These are phyloP conservation scores for Drosophila simulans DNA, from an alignment of 1,140 invertebrate genomes.

Conservation along the genomic window DNA sequence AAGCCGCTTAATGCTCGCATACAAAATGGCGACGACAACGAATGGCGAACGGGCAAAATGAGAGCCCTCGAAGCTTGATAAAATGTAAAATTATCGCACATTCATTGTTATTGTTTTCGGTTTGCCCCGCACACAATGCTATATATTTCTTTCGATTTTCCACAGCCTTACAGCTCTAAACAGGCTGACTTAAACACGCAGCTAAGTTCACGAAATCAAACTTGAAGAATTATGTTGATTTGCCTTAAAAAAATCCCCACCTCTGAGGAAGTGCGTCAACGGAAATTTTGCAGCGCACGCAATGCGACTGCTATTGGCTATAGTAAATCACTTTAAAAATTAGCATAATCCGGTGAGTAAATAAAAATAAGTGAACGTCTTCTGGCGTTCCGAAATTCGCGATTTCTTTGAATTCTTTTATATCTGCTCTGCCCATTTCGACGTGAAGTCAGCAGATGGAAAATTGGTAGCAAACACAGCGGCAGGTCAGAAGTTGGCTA, in stretches of 20 bases:
- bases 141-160: slow-evolving; percentile 16
- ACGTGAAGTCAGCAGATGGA: slow-evolving; percentile 30
- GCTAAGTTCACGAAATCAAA: slow-evolving; percentile 78
- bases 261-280: slow-evolving; percentile 67
- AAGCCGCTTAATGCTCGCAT: slow-evolving; percentile 80
- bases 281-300: slow-evolving; percentile 70
- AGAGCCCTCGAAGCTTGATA: slow-evolving; percentile 72
- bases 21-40: slow-evolving; percentile 79
- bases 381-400: slow-evolving; percentile 50
- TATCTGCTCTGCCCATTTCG: slow-evolving; percentile 9
- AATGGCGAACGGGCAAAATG: slow-evolving; percentile 35
- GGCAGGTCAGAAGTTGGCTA: slow-evolving; percentile 7
- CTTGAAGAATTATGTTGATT: slow-evolving; percentile 80
- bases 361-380: slow-evolving; percentile 80
- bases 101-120: slow-evolving; percentile 80
- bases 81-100: slow-evolving; percentile 83
- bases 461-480: slow-evolving; percentile 42
- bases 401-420: slow-evolving; percentile 44
- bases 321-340: slow-evolving; percentile 82
- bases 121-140: slow-evolving; percentile 17
- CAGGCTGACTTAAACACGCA: slow-evolving; percentile 77
- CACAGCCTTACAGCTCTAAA: slow-evolving; percentile 55
- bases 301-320: slow-evolving; percentile 65
- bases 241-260: slow-evolving; percentile 56
- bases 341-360: slow-evolving; percentile 83